These are phyloP conservation scores for Theodoxus fluviatilis DNA, from an alignment of 2,888 invertebrate species.

Conservation along the genomic window DNA sequence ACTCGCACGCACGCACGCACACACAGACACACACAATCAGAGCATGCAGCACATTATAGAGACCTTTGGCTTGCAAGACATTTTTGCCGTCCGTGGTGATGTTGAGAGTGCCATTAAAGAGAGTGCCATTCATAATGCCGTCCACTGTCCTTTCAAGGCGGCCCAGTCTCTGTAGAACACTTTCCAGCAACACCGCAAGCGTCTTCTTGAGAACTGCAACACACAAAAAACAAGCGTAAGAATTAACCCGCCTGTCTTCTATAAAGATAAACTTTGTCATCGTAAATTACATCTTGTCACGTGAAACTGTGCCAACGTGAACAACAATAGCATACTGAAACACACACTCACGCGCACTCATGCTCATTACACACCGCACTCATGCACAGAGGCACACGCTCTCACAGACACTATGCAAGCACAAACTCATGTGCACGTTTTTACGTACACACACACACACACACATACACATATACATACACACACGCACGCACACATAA, in stretches of 20 bases:
- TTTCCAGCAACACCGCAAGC: conserved; percentile 62
- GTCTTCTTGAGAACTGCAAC: conserved; percentile 63
- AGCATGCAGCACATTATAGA: too few relatives aligned
- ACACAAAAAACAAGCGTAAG: not conserved
- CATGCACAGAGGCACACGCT: not conserved
- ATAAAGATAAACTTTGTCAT: too few relatives aligned
- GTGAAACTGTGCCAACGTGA: not conserved
- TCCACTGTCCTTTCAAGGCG: conserved; percentile 48
- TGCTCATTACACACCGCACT: conserved; percentile 40
- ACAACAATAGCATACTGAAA: too few relatives aligned
- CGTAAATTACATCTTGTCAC: not conserved
- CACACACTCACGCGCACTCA: conserved; percentile 58
- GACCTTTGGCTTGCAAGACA: too few relatives aligned
- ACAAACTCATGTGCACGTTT: too few relatives aligned
- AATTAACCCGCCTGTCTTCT: not conserved
- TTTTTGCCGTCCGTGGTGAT: too few relatives aligned
- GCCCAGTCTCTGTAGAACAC: conserved; percentile 54
- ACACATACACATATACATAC: too few relatives aligned
- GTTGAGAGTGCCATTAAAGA: conserved; percentile 25
- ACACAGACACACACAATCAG: too few relatives aligned
- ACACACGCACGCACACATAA: too few relatives aligned
- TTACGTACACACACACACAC: too few relatives aligned
- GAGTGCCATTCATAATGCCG: conserved; percentile 35
- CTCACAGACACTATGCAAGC: too few relatives aligned
- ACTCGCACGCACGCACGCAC: not conserved